Percentiles rank a stretch among this genome's conserved stretches.
phyloP scores from a whole-genome alignment of 2,113 vertebrate genomes.

The Cephalopholis sonnerati region DNA sequence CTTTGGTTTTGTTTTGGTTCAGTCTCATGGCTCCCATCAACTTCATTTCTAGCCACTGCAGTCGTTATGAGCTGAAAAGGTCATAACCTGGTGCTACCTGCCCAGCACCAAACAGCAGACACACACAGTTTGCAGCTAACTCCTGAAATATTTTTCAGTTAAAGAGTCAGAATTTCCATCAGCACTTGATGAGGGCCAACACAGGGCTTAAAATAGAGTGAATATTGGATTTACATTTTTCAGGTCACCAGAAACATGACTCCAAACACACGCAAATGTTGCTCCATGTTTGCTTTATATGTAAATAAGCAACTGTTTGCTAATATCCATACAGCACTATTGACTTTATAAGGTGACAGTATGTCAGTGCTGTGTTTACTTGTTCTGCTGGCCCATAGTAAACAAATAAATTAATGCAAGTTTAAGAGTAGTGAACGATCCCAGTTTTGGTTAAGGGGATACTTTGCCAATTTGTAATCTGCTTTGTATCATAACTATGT shows the following conservation, averaged over 20 bases:
- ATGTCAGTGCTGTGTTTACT: neutral
- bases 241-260: neutral
- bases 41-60: neutral
- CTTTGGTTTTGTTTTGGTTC: neutral
- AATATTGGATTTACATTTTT: neutral
- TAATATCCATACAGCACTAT: neutral
- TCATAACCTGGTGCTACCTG: neutral
- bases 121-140: neutral
- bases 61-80: neutral
- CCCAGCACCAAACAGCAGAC: neutral
- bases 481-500: no score
- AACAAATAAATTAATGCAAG: neutral
- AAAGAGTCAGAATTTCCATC: fast-evolving
- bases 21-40: neutral
- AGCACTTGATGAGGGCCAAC: neutral
- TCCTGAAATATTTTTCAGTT: neutral
- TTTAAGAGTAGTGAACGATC: neutral
- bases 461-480: no score
- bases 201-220: neutral
- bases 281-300: neutral
- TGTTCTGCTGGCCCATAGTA: neutral
- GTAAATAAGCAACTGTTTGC: neutral
- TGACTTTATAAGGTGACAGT: neutral
- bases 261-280: neutral
- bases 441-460: no score